Percentiles rank a stretch among this genome's conserved stretches.
These are phyloP conservation scores for Drosophila dives DNA, from an alignment of 2,888 invertebrate genomes.

Conservation along the genomic window DNA sequence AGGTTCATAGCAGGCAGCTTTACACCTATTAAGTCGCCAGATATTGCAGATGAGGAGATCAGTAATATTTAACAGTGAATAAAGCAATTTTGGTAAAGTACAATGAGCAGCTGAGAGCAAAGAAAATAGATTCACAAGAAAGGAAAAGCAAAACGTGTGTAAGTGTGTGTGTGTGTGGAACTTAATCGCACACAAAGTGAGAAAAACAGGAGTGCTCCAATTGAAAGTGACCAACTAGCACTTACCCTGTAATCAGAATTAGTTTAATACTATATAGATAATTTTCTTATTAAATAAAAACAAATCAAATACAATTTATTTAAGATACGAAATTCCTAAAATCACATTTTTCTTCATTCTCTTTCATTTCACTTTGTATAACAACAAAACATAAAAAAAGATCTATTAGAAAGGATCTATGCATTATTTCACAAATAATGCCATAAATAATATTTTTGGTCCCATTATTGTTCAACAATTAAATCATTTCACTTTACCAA, in stretches of 20 bases:
- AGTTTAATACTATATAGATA: background rate
- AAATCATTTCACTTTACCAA: no score
- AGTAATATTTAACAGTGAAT: no score
- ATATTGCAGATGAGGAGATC: background rate
- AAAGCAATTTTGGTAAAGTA: background rate
- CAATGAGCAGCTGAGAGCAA: slow-evolving; percentile 77
- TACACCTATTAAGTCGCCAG: background rate
- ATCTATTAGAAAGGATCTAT: no score
- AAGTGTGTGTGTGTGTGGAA: slow-evolving; percentile 1
- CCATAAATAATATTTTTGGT: no score
- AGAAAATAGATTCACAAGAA: slow-evolving; percentile 12
- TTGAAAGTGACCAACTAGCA: background rate
- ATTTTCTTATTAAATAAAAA: background rate
- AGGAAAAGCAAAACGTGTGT: slow-evolving; percentile 42
- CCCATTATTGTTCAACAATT: no score
- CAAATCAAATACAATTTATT: no score
- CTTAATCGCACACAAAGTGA: slow-evolving; percentile 2
- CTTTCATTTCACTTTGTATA: no score
- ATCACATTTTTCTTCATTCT: no score
- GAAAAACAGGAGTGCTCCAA: background rate
- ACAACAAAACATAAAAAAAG: no score
- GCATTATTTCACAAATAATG: no score
- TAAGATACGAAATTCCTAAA: no score
- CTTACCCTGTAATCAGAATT: background rate
- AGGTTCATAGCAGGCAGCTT: background rate